Evolutionary conservation across 2,888 invertebrate species (phyloP).

Genomic region (Andrena fulva): DNA sequence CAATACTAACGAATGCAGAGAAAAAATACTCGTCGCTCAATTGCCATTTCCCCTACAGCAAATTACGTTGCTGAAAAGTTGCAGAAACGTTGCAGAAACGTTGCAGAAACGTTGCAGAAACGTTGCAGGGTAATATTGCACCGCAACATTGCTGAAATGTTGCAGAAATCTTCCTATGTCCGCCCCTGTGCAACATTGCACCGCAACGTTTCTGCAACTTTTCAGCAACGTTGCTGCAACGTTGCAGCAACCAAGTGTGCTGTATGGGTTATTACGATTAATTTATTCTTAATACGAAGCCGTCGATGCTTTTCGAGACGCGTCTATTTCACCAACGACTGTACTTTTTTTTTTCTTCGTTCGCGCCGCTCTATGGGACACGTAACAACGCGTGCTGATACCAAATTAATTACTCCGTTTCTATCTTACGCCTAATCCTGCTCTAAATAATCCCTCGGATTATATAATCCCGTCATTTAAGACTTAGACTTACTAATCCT

Average conservation of each 20-base stretch:
- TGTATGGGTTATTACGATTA: not conserved
- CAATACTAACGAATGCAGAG: not conserved
- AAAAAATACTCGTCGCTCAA: not conserved
- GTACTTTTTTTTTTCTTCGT: not conserved
- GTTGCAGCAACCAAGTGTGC: too few species aligned
- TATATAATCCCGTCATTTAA: slow-evolving; percentile 72
- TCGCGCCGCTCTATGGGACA: not conserved
- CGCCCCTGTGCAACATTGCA: too few species aligned
- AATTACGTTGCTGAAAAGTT: too few species aligned
- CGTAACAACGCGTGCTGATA: slow-evolving; percentile 37
- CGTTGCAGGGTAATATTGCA: too few species aligned
- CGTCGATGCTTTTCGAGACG: not conserved
- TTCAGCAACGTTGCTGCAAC: too few species aligned
- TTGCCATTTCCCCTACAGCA: too few species aligned
- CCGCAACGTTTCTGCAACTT: too few species aligned
- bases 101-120: too few species aligned
- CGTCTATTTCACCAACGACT: not conserved
- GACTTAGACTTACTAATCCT: slow-evolving; percentile 71
- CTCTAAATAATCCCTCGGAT: slow-evolving; percentile 68
- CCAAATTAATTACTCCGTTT: slow-evolving; percentile 66
- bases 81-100: too few species aligned
- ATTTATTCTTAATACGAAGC: not conserved
- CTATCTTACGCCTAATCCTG: slow-evolving; percentile 65
- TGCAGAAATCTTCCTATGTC: too few species aligned
- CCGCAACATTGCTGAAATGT: too few species aligned